These are phyloP conservation scores for Drosophila santomea DNA, from an alignment of 1,140 invertebrate genomes.

Conservation along the genomic window DNA sequence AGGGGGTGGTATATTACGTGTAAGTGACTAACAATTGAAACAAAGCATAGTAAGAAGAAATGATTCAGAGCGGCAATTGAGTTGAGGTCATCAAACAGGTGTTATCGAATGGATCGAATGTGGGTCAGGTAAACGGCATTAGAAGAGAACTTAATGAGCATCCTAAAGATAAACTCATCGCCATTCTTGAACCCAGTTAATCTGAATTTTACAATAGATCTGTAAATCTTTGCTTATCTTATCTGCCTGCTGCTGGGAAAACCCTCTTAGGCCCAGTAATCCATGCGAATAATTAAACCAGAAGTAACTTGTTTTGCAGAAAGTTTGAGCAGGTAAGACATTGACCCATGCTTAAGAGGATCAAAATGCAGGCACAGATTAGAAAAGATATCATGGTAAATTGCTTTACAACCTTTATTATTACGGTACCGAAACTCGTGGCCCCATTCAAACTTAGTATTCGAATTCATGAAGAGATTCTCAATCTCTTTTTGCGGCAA, in stretches of 20 bases:
- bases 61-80: conserved; percentile 20
- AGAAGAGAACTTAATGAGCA: neutral
- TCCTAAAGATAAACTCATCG: conserved; percentile 10
- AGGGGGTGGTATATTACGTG: conserved; percentile 20
- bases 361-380: neutral
- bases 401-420: neutral
- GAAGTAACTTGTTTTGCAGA: conserved; percentile 16
- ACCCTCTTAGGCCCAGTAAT: conserved; percentile 6
- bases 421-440: conserved; percentile 2
- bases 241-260: conserved; percentile 6
- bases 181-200: conserved; percentile 18
- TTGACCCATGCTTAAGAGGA: conserved; percentile 10
- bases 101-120: conserved; percentile 14
- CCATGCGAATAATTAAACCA: conserved; percentile 16
- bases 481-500: conserved; percentile 17
- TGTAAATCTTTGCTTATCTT: conserved; percentile 26
- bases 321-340: conserved; percentile 12
- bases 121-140: conserved; percentile 21
- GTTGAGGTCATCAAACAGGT: conserved; percentile 41
- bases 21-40: conserved; percentile 28
- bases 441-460: conserved; percentile 15
- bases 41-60: conserved; percentile 3
- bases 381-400: neutral
- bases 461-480: conserved; percentile 24
- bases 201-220: neutral